A percentile compares a stretch with the other conserved stretches of the same genome.
These are phyloP conservation scores for Calliscelio sp. DNA, from an alignment of 2,888 invertebrate genomes.

Conservation along the genomic window DNA sequence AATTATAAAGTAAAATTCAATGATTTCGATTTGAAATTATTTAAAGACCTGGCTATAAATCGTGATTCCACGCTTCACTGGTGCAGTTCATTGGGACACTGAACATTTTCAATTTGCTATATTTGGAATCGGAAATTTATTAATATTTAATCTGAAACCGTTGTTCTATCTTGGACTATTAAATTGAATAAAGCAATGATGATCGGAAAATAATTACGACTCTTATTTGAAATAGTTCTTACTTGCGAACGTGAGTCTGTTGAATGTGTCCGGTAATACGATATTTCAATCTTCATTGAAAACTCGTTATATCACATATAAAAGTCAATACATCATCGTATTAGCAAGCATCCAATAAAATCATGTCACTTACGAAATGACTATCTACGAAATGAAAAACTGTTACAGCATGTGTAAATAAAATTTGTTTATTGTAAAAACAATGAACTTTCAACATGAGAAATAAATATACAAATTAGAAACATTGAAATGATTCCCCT, in stretches of 20 bases:
- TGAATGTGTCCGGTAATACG: conserved; percentile 3
- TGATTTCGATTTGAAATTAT: neutral
- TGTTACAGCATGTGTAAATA: no score
- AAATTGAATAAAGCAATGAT: neutral
- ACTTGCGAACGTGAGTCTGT: conserved; percentile 4
- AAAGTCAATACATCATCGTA: conserved; percentile 6
- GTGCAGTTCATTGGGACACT: neutral
- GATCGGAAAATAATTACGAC: conserved; percentile 7
- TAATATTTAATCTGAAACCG: neutral
- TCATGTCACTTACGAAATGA: neutral
- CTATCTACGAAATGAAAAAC: neutral
- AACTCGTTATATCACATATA: conserved; percentile 18
- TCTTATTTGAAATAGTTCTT: conserved; percentile 13
- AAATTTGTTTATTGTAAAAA: no score
- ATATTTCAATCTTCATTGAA: conserved; percentile 19
- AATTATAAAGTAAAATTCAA: conserved; percentile 34
- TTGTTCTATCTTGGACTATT: neutral
- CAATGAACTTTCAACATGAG: no score
- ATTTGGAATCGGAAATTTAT: neutral
- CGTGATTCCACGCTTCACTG: neutral
- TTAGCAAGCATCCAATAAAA: conserved; percentile 18
- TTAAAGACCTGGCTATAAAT: neutral
- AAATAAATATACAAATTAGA: no score
- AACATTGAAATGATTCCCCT: no score
- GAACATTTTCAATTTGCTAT: neutral